Evolutionary conservation across 2,797 vertebrate genomes (phyloP).

Genomic region (Pangasius sanitwongsei): DNA sequence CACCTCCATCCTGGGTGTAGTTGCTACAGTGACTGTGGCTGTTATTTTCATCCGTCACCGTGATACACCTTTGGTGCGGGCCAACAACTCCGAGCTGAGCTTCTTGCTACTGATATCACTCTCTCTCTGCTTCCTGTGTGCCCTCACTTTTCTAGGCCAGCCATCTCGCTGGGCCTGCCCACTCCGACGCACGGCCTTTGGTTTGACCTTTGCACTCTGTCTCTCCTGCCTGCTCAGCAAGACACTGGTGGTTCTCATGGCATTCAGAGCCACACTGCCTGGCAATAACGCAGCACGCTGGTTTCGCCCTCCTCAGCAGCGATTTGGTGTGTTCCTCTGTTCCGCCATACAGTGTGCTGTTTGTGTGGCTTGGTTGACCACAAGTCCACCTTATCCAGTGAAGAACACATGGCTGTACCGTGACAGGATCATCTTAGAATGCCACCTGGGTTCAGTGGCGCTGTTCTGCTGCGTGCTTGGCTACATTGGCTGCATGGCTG

Average conservation of each 20-base stretch:
- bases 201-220: conserved; percentile 63
- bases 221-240: conserved; percentile 64
- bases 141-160: conserved; percentile 61
- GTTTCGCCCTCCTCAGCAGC: conserved; percentile 63
- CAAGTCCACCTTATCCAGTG: conserved; percentile 57
- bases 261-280: conserved; percentile 63
- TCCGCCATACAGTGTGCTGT: conserved; percentile 56
- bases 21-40: conserved; percentile 47
- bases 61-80: conserved; percentile 61
- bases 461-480: conserved; percentile 75
- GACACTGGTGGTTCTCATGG: conserved; percentile 67
- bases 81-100: conserved; percentile 65
- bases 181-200: conserved; percentile 60
- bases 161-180: conserved; percentile 60
- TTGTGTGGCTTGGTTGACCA: conserved; percentile 58
- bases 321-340: conserved; percentile 61
- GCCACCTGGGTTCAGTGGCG: conserved; percentile 70
- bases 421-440: conserved; percentile 72
- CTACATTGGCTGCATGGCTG: conserved; percentile 78
- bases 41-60: conserved; percentile 56
- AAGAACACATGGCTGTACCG: conserved; percentile 66
- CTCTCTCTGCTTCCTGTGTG: conserved; percentile 62
- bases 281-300: conserved; percentile 58
- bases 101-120: conserved; percentile 62
- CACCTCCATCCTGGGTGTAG: conserved; percentile 55